phyloP scores from a whole-genome alignment of 2,113 vertebrate species.

The Potamarius usumacintae region DNA sequence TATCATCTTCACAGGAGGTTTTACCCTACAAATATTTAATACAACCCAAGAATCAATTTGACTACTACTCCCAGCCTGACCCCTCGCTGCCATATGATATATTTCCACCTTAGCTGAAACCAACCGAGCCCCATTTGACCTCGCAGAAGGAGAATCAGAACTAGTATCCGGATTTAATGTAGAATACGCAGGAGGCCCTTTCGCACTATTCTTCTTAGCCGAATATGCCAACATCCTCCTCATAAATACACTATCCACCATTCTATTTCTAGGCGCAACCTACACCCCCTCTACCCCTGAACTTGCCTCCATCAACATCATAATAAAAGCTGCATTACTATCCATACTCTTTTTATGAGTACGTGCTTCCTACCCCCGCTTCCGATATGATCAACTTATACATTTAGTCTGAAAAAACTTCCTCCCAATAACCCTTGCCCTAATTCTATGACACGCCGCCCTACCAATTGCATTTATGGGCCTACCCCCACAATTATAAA shows the following conservation, averaged over 20 bases:
- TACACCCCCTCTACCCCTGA: not conserved
- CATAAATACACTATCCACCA: not conserved
- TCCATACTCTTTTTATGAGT: not conserved
- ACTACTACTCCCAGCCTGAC: not conserved
- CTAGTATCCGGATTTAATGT: not conserved
- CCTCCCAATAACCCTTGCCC: not conserved
- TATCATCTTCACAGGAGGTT: not conserved
- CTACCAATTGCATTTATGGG: not conserved
- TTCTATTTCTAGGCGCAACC: not conserved
- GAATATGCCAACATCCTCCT: not conserved
- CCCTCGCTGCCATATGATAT: not conserved
- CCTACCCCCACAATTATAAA: not conserved
- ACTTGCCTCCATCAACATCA: not conserved
- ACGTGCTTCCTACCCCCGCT: not conserved
- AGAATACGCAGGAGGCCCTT: not conserved
- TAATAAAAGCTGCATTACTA: not conserved
- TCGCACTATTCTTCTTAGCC: conserved; percentile 5
- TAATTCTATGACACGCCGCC: not conserved
- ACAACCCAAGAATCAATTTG: not conserved
- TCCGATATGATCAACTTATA: conserved; percentile 8
- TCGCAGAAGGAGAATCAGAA: conserved; percentile 14
- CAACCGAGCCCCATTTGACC: conserved; percentile 6
- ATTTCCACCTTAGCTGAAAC: not conserved
- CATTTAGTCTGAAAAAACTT: conserved; percentile 23
- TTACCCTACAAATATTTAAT: not conserved